phyloP scores from a whole-genome alignment of 2,113 vertebrate genomes.

The Anarrhichthys ocellatus region DNA sequence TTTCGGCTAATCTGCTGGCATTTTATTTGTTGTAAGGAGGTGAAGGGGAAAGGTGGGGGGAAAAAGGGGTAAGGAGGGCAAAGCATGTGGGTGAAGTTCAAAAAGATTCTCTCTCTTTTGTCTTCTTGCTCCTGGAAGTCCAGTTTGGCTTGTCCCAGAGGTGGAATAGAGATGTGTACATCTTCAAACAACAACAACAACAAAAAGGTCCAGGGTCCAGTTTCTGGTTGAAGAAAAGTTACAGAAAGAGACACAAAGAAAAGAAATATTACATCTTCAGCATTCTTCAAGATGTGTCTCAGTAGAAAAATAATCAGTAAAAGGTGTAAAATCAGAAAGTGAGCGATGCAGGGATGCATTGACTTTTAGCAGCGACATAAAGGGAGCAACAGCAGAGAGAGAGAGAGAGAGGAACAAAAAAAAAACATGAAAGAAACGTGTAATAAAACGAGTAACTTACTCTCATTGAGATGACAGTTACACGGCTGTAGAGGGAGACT shows the following conservation, averaged over 20 bases:
- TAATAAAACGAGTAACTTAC: slow-evolving; percentile 53
- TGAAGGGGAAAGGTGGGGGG: not conserved
- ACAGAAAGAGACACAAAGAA: not conserved
- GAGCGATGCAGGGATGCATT: not conserved
- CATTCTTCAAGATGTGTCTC: not conserved
- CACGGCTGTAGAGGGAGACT: slow-evolving; percentile 78
- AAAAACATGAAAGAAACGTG: not conserved
- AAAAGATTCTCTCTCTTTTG: slow-evolving; percentile 18
- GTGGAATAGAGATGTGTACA: slow-evolving; percentile 40
- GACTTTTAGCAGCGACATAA: slow-evolving; percentile 13
- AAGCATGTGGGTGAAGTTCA: slow-evolving; percentile 50
- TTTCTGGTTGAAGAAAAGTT: slow-evolving; percentile 35
- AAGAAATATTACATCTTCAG: not conserved
- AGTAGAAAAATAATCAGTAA: not conserved
- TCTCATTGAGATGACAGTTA: slow-evolving; percentile 53
- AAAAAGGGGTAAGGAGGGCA: not conserved
- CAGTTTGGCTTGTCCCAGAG: slow-evolving; percentile 42
- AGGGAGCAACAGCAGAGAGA: not conserved
- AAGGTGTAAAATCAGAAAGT: slow-evolving; percentile 63
- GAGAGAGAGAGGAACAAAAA: too few relatives aligned
- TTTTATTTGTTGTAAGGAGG: slow-evolving; percentile 49
- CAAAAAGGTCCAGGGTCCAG: slow-evolving; percentile 34
- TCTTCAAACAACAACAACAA: not conserved
- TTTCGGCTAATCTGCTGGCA: slow-evolving; percentile 44
- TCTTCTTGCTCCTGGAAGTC: slow-evolving; percentile 43